Percentiles rank a stretch among this genome's conserved stretches.
These are phyloP conservation scores for Prenolepis imparis DNA, from an alignment of 2,888 invertebrate genomes.

Conservation along the genomic window DNA sequence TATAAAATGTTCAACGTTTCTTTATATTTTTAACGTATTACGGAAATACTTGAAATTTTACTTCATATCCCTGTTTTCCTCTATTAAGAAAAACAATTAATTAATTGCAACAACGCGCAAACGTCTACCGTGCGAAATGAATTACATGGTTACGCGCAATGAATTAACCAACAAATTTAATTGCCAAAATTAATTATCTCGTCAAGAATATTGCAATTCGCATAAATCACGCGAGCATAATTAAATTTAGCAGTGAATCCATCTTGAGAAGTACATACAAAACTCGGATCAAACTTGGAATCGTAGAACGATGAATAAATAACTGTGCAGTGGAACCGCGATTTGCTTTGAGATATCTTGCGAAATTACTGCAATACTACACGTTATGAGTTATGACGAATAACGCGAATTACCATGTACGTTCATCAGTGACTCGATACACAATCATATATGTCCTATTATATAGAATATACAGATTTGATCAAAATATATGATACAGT, in stretches of 20 bases:
- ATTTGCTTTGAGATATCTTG: slow-evolving; percentile 44
- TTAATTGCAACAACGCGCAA: neutral
- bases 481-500: neutral
- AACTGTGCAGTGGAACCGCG: slow-evolving; percentile 45
- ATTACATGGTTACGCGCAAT: neutral
- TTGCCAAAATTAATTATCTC: slow-evolving; percentile 28
- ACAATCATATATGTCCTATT: neutral
- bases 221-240: slow-evolving; percentile 33
- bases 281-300: neutral
- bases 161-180: neutral
- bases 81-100: neutral
- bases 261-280: neutral
- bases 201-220: neutral
- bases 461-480: neutral
- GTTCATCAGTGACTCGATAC: slow-evolving; percentile 19
- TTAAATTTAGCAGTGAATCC: neutral
- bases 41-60: neutral
- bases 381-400: slow-evolving; percentile 9
- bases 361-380: slow-evolving; percentile 36
- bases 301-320: slow-evolving; percentile 54
- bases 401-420: slow-evolving; percentile 19
- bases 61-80: neutral
- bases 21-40: neutral
- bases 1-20: slow-evolving; percentile 5
- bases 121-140: neutral